Base-by-base conservation (phyloP, 2,113 vertebrate genomes). In the Cyprinodon variegatus region DNA sequence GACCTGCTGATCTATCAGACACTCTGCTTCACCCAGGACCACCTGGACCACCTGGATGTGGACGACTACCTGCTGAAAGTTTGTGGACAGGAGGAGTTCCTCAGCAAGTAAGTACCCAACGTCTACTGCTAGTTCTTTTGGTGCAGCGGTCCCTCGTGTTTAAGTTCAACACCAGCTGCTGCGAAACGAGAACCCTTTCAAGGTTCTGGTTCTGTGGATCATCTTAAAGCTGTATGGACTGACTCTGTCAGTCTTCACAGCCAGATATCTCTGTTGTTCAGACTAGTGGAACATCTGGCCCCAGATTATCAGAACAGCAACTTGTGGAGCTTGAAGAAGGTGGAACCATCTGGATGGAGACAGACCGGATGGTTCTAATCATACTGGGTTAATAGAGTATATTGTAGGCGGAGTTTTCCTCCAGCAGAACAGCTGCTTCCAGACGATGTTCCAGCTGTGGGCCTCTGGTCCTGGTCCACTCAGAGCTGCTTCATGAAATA, bases 1-100 rank as follows among this genome's bases (percentile, higher is more conserved):
- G 97, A 98, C 86, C 91, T 99, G 87, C 95, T 99, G 46, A 97
- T 99, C 89, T 96, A 98, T 78, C 98, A 99, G 94, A 97, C 97
- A 0, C 91, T 99, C 77, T 98, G 97, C 79, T 99, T 98, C 68
- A 95, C 96, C 12, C 96, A 96, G 5, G 96, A 99, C 0, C 95
- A 99, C 57, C 93, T 98, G 80, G 92, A 90, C 20, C 67, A 92
- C 5, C 64, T 97, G 3, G 93, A 97, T 0, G 94, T 99, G 72
- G 89, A 94, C 0, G 72, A 93, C 14, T 95, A 93, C 79, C 74
- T 95, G 72, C 89, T 95, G 79, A 95, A 94, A 79, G 88, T 94
- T 67, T 94, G 91, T 11, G 93, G 94, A 41, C 87, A 91, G 0
- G 90, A 93, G 0, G 97, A 99, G 86, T 98, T 96, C 90, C 94